Evolutionary conservation across 2,113 vertebrate genomes (phyloP).

Genomic region (Mobula birostris): DNA sequence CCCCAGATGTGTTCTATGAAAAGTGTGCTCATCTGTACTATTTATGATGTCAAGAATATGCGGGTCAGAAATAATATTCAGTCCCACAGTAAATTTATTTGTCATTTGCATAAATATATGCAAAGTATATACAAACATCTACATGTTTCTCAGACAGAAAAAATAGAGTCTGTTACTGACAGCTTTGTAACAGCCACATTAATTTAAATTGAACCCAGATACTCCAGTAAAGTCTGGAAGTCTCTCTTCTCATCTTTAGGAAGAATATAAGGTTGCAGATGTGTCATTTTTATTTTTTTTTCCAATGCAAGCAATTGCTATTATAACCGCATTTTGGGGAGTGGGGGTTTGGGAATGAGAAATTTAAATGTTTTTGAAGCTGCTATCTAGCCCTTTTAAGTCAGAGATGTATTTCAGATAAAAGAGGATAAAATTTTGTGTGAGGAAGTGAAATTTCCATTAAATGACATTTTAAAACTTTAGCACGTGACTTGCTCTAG

Average conservation of each 20-base stretch:
- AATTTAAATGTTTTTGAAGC: constrained; percentile 30
- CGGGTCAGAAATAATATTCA: constrained; percentile 88
- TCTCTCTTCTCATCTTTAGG: constrained; percentile 27
- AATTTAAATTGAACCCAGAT: constrained; percentile 34
- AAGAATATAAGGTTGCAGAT: constrained; percentile 4
- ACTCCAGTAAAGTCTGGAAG: constrained; percentile 2
- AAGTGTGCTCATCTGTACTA: constrained; percentile 89
- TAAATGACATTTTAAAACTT: constrained; percentile 19
- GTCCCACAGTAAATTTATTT: constrained; percentile 75
- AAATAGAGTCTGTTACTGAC: constrained; percentile 2
- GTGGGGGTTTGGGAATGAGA: neutral
- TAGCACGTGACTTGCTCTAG: constrained; percentile 18
- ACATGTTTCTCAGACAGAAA: constrained; percentile 15
- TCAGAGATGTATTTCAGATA: constrained; percentile 7
- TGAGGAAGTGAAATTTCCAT: constrained; percentile 34
- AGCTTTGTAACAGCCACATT: constrained; percentile 6
- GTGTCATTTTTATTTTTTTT: neutral
- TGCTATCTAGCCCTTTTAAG: constrained; percentile 28
- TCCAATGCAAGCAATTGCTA: constrained; percentile 23
- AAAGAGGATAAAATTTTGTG: constrained; percentile 8
- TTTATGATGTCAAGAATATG: constrained; percentile 94
- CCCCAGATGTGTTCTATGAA: constrained; percentile 71
- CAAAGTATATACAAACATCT: neutral
- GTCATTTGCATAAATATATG: constrained; percentile 62
- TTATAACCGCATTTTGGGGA: neutral